phyloP scores from a whole-genome alignment of 92 coral and sea anemone species.

The Pocillopora meandrina region DNA sequence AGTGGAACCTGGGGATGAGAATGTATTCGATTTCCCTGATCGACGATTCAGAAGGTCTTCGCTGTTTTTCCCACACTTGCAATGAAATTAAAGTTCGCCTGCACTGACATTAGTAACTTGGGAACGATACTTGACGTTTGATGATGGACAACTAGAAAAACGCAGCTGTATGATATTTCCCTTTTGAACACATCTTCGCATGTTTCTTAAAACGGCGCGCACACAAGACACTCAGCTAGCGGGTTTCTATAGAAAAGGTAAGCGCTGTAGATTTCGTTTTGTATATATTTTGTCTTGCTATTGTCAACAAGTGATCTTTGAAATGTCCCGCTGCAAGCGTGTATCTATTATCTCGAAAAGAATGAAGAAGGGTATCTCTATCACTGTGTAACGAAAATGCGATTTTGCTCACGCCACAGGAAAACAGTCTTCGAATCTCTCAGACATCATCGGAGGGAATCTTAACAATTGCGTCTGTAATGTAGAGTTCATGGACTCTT shows the following conservation, averaged over 20 bases:
- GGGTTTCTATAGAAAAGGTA: conserved; percentile 10
- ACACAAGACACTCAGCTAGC: neutral
- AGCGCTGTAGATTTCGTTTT: conserved; percentile 24
- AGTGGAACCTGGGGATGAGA: conserved; percentile 26
- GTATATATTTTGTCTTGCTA: conserved; percentile 16
- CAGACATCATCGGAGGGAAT: conserved; percentile 9
- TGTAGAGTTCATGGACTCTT: conserved; percentile 21
- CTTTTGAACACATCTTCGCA: conserved; percentile 4
- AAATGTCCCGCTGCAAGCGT: conserved; percentile 32
- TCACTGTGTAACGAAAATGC: neutral
- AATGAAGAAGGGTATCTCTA: conserved; percentile 18
- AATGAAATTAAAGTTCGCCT: conserved; percentile 4
- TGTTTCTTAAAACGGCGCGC: conserved; percentile 10
- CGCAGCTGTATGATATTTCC: conserved; percentile 6
- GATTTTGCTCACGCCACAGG: conserved; percentile 33
- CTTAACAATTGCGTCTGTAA: conserved; percentile 1
- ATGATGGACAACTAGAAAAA: neutral
- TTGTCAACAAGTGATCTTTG: conserved; percentile 32
- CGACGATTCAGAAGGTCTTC: neutral
- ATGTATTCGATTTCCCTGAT: neutral
- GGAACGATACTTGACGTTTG: neutral
- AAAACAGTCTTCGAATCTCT: neutral
- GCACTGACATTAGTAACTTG: neutral
- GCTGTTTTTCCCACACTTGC: neutral
- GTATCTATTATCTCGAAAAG: conserved; percentile 21